Evolutionary conservation across 1,140 invertebrate genomes (phyloP).

Genomic region (Halesus radiatus): DNA sequence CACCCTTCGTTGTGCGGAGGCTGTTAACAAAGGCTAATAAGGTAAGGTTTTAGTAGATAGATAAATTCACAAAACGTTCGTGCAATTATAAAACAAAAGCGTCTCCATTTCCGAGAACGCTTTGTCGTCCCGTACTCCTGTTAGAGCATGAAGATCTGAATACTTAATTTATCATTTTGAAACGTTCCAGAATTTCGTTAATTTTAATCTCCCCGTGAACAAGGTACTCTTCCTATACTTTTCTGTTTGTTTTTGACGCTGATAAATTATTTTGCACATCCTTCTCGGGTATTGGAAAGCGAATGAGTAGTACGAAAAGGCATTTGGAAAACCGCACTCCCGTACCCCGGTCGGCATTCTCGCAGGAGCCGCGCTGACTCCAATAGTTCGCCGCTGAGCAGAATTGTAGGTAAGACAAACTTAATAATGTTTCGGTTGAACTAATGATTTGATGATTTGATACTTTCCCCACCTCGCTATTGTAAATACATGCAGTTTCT

Average conservation of each 20-base stretch:
- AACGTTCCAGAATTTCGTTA: slow-evolving; percentile 21
- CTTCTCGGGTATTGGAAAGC: not conserved
- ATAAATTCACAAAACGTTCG: slow-evolving; percentile 21
- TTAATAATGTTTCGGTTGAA: too few relatives aligned
- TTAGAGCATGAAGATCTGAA: slow-evolving; percentile 12
- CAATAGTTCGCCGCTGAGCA: too few relatives aligned
- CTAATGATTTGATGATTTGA: too few relatives aligned
- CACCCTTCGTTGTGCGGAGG: not conserved
- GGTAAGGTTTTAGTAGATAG: slow-evolving; percentile 26
- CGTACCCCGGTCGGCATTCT: not conserved
- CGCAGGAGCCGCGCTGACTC: too few relatives aligned
- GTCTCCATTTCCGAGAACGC: slow-evolving; percentile 16
- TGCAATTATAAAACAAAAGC: slow-evolving; percentile 31
- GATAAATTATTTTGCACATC: too few relatives aligned
- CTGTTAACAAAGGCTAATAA: slow-evolving; percentile 21
- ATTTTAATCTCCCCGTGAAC: not conserved
- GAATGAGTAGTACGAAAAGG: not conserved
- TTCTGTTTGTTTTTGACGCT: not conserved
- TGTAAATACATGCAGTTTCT: too few relatives aligned
- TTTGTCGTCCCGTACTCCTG: not conserved
- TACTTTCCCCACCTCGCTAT: too few relatives aligned
- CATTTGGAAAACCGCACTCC: not conserved
- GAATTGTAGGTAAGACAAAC: too few relatives aligned
- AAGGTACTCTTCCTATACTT: not conserved
- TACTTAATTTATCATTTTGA: slow-evolving; percentile 28